phyloP scores from a whole-genome alignment of 2,113 vertebrate genomes.

The Pholis gunnellus region DNA sequence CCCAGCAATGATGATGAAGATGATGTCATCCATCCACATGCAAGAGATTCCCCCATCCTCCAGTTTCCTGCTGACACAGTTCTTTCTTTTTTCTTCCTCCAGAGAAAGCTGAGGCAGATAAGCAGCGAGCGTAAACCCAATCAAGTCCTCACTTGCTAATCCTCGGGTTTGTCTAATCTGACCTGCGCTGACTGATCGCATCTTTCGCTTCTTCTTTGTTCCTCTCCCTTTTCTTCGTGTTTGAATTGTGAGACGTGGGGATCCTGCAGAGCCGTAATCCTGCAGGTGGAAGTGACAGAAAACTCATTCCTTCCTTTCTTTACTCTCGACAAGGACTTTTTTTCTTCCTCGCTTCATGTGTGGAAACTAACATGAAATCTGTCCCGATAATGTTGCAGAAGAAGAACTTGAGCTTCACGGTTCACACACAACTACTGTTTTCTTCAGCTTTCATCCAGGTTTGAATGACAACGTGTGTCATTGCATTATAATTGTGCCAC shows the following conservation, averaged over 20 bases:
- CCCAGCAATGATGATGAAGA: constrained; percentile 15
- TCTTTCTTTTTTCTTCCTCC: constrained; percentile 21
- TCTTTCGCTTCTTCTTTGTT: constrained; percentile 21
- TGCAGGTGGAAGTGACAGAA: constrained; percentile 11
- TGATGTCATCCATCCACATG: constrained; percentile 59
- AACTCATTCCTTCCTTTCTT: neutral
- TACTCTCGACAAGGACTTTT: neutral
- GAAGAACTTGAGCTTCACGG: no score
- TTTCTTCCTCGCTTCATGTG: neutral
- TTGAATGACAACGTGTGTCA: neutral
- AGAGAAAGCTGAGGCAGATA: constrained; percentile 56
- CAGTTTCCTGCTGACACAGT: constrained; percentile 66
- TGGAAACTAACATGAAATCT: neutral
- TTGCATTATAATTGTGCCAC: neutral
- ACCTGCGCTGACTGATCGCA: constrained; percentile 65
- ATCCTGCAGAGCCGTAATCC: constrained; percentile 20
- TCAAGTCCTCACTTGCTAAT: constrained; percentile 77
- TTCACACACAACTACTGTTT: neutral
- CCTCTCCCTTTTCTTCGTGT: constrained; percentile 28
- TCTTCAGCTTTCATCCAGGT: neutral
- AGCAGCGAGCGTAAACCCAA: constrained; percentile 58
- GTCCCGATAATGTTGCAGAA: neutral
- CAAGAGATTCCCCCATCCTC: constrained; percentile 37
- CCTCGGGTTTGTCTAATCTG: constrained; percentile 70
- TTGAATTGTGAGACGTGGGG: constrained; percentile 1